A percentile compares a stretch with the other conserved stretches of the same genome.
phyloP scores from a whole-genome alignment of 2,797 vertebrate species.

The Enteromius argenteus region DNA sequence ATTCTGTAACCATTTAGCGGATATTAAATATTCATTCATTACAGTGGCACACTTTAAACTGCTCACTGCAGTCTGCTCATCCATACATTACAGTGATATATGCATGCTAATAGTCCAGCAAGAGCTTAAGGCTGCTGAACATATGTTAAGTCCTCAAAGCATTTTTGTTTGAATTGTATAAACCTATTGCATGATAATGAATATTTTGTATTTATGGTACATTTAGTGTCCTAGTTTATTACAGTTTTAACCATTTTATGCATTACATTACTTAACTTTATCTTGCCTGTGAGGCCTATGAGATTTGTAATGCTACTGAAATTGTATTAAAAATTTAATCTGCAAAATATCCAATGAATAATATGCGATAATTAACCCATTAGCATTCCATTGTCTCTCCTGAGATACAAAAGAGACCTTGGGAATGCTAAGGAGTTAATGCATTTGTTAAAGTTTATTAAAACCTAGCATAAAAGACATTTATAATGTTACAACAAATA shows the following conservation, averaged over 20 bases:
- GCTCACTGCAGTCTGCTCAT: slow-evolving; percentile 27
- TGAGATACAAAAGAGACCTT: too few species aligned
- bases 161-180: neutral
- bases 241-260: neutral
- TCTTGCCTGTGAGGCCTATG: neutral
- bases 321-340: neutral
- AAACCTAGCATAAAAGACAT: neutral
- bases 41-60: slow-evolving; percentile 33
- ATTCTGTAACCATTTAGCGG: slow-evolving; percentile 32
- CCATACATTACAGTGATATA: slow-evolving; percentile 28
- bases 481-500: neutral
- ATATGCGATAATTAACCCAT: too few species aligned
- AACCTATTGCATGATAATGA: neutral
- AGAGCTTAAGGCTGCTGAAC: slow-evolving; percentile 17
- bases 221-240: neutral
- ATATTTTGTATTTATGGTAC: neutral
- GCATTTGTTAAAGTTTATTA: neutral
- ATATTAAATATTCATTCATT: slow-evolving; percentile 46
- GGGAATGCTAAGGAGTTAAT: too few species aligned
- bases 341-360: neutral
- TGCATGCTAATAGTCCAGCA: slow-evolving; percentile 16
- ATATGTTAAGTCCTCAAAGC: slow-evolving; percentile 3
- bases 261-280: too few species aligned
- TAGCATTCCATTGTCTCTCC: too few species aligned
- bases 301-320: neutral